Conservation (phyloP, 2,888 invertebrate genomes). For the Meghimatium bilineatum region DNA sequence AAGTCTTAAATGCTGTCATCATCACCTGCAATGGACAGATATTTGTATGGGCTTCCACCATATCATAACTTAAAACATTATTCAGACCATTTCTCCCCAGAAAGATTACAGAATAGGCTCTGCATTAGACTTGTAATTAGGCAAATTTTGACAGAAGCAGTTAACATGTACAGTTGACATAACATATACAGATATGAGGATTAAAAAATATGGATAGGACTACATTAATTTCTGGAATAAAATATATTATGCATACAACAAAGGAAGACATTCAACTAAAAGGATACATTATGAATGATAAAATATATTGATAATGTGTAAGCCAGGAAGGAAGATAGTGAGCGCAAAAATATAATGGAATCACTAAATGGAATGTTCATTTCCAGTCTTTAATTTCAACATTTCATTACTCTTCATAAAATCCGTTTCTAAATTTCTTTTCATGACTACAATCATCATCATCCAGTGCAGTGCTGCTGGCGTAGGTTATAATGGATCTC, state of each 20-base stretch:
- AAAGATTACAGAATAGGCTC: background rate
- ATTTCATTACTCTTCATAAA: background rate
- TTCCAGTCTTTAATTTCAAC: background rate
- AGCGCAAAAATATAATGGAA: background rate
- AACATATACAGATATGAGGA: background rate
- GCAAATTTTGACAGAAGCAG: background rate
- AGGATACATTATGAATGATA: no score
- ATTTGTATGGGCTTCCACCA: no score
- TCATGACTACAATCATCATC: background rate
- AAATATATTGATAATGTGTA: no score
- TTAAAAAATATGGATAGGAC: background rate
- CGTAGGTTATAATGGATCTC: no score
- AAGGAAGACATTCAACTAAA: background rate
- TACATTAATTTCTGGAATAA: background rate
- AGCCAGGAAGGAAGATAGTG: no score
- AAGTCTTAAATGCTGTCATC: no score
- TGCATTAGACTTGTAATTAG: background rate
- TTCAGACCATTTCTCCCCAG: background rate
- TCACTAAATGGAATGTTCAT: background rate
- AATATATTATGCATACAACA: background rate
- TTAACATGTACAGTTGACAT: background rate
- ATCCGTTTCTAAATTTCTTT: background rate
- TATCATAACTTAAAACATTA: slow-evolving; percentile 4
- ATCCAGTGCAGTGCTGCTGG: no score
- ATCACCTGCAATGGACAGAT: no score